A percentile compares a stretch with the other conserved stretches of the same genome.
Evolutionary conservation across 1,140 invertebrate genomes (phyloP).

Genomic region (Anastrepha ludens): DNA sequence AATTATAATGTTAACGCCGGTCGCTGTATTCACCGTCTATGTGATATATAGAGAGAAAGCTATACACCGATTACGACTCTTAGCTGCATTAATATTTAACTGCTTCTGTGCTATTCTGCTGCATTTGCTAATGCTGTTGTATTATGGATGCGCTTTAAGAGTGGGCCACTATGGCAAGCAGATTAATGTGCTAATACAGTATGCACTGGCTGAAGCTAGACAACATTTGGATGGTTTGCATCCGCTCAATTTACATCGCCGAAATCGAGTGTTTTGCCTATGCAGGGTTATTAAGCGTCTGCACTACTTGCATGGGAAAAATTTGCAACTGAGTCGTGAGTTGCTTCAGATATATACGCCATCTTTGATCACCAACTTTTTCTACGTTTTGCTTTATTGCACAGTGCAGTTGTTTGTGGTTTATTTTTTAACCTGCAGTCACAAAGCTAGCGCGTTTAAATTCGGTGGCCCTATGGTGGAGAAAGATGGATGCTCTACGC

Average conservation of each 20-base stretch:
- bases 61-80: background rate
- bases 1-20: background rate
- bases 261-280: background rate
- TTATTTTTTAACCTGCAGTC: conserved; percentile 34
- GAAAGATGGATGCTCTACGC: background rate
- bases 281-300: background rate
- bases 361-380: background rate
- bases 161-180: background rate
- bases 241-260: background rate
- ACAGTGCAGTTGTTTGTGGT: conserved; percentile 23
- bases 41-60: background rate
- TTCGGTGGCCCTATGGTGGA: background rate
- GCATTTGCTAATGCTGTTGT: background rate
- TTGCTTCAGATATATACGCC: background rate
- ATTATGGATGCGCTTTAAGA: background rate
- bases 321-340: background rate
- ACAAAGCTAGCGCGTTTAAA: background rate
- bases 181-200: background rate
- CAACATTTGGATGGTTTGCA: background rate
- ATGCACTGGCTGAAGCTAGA: background rate
- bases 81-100: background rate
- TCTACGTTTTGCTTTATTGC: background rate
- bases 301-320: background rate
- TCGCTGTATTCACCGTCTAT: background rate
- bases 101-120: background rate